Evolutionary conservation across 1,140 invertebrate genomes (phyloP).

Genomic region (Phenacoccus solenopsis): DNA sequence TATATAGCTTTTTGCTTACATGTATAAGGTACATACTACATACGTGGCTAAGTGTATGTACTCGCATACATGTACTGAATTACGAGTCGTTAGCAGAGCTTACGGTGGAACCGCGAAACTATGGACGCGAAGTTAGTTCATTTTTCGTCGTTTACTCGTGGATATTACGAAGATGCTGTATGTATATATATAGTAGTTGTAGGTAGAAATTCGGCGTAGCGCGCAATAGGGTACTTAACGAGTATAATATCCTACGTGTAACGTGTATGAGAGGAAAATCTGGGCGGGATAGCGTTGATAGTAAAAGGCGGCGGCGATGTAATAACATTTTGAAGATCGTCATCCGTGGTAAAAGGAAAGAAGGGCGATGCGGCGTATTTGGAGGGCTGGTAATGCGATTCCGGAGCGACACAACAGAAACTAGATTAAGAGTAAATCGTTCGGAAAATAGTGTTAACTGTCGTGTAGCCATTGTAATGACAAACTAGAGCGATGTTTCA

Average conservation of each 20-base stretch:
- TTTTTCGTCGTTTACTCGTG: too few species aligned
- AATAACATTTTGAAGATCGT: conserved; percentile 2
- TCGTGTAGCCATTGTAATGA: conserved; percentile 14
- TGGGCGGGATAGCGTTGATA: not conserved
- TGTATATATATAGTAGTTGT: too few species aligned
- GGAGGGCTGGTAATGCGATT: conserved; percentile 5
- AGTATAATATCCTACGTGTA: too few species aligned
- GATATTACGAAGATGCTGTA: too few species aligned
- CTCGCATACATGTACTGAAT: too few species aligned
- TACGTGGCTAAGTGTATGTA: too few species aligned
- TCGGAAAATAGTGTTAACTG: conserved; percentile 16
- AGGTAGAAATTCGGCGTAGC: not conserved
- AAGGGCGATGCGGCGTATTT: not conserved
- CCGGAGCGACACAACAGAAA: conserved; percentile 1
- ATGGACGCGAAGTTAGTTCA: too few species aligned
- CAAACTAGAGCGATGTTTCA: conserved; percentile 16
- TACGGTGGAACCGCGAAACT: too few species aligned
- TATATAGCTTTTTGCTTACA: too few species aligned
- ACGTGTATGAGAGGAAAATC: not conserved
- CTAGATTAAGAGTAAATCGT: conserved; percentile 15
- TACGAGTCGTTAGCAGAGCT: too few species aligned
- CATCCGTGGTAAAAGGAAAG: not conserved
- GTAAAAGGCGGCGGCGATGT: not conserved
- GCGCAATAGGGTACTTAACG: not conserved
- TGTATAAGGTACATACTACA: too few species aligned